Evolutionary conservation across 2,113 vertebrate genomes (phyloP).

Genomic region (Myiopsitta monachus): DNA sequence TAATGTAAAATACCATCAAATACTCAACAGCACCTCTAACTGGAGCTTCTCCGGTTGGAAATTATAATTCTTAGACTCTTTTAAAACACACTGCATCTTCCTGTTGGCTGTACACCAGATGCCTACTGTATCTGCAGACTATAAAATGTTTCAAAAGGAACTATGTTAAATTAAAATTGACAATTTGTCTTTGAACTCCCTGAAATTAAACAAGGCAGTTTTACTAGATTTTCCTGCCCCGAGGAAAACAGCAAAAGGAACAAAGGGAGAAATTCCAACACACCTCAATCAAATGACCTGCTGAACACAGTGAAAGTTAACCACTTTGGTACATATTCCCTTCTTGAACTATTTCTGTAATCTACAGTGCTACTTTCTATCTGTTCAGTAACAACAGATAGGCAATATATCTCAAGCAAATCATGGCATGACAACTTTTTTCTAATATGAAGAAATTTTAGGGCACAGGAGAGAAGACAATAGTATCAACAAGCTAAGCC

Average conservation of each 20-base stretch:
- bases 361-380: slow-evolving; percentile 3
- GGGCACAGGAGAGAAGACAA: background rate
- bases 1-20: background rate
- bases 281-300: slow-evolving; percentile 53
- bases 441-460: background rate
- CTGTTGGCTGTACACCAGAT: slow-evolving; percentile 60
- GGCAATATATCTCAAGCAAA: too few relatives aligned
- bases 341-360: slow-evolving; percentile 15
- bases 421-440: too few relatives aligned
- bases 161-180: slow-evolving; percentile 67
- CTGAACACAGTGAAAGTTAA: slow-evolving; percentile 66
- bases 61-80: background rate
- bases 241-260: slow-evolving; percentile 65
- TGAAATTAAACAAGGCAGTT: slow-evolving; percentile 64
- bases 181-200: slow-evolving; percentile 71
- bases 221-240: slow-evolving; percentile 72
- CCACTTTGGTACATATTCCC: background rate
- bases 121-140: slow-evolving; percentile 43
- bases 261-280: slow-evolving; percentile 70
- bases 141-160: slow-evolving; percentile 69
- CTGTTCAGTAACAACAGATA: background rate
- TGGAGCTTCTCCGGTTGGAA: background rate
- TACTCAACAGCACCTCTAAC: background rate
- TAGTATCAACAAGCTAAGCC: background rate
- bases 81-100: slow-evolving; percentile 47